Evolutionary conservation across 2,888 invertebrate genomes (phyloP).

Genomic region (Desoria tigrina): DNA sequence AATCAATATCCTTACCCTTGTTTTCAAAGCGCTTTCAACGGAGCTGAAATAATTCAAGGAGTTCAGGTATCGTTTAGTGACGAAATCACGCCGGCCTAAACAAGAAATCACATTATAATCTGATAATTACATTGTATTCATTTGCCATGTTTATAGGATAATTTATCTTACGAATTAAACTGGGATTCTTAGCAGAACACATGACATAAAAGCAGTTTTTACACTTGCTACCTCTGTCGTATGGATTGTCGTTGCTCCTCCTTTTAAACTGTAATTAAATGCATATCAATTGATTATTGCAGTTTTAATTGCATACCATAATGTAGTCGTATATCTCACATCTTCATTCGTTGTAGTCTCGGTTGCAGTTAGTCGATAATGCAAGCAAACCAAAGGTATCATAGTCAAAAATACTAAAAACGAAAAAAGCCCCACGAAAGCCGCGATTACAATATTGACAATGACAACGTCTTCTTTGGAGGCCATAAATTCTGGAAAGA

Average conservation of each 20-base stretch:
- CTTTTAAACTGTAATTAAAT: neutral
- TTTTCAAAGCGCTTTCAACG: neutral
- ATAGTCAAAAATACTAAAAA: neutral
- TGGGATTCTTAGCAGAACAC: neutral
- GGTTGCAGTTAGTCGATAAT: neutral
- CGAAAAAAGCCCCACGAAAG: too few relatives aligned
- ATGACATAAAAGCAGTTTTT: conserved; percentile 9
- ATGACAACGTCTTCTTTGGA: neutral
- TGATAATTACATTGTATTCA: too few relatives aligned
- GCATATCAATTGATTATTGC: neutral
- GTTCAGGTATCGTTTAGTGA: neutral
- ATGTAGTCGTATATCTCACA: conserved; percentile 4
- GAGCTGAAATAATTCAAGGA: neutral
- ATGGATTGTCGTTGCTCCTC: neutral
- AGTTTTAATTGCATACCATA: neutral
- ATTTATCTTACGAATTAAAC: conserved; percentile 13
- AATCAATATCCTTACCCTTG: conserved; percentile 11
- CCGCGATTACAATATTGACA: too few relatives aligned
- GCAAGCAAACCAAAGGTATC: neutral
- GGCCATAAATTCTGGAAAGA: neutral
- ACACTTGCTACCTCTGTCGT: conserved; percentile 7
- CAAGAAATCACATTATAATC: neutral
- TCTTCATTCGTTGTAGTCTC: conserved; percentile 24
- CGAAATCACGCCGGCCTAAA: conserved; percentile 1
- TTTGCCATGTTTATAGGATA: too few relatives aligned